Base-by-base conservation (phyloP, 1,140 invertebrate species). In the Mesaphorura yosii region DNA sequence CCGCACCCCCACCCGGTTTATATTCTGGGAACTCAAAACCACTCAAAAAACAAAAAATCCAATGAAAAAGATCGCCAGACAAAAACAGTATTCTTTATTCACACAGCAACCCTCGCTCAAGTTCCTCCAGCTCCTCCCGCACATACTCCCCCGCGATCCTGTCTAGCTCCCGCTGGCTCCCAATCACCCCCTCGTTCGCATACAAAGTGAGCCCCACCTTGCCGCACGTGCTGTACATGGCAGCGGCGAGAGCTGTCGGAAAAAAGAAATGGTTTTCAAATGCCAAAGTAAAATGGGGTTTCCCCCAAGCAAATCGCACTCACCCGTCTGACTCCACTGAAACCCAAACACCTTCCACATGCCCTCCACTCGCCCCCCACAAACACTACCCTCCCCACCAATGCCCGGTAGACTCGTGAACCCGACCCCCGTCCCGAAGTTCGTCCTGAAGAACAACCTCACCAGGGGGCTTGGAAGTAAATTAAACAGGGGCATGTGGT, bases 311-410 rank as follows among this genome's bases (percentile, higher is more conserved):
- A 17, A 23, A 48, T 28, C 19, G n/a, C 14, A 38, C 52, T 44
- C 48, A 62, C 60, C 57, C 23, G 53, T 48, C 37, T 62, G 47
- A 23, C 51, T 57, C 60, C 60, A 62, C 34, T 62, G 60, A 1
- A 62, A 47, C 19, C 60, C 60, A 41, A 62, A 62, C 12, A 62
- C 50, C 41, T 62, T 62, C 41, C 39, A 57, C 51, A 62, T 58
- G 38, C 53, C 50, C 2, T 26, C 12, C 3, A 62, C 57, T 39
- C 53, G 23, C 29, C 53, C 52, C 26, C 39, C 38, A n/a, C 34
- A 41, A 17, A 59, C 19, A 28, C 45, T 22, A 27, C 50, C 53
- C 17, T 58, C 28, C 44, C 54, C 58, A 25, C 48, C 56, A 51
- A 51, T 58, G 5, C 48, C 60, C 7, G 60, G 60, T 5, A 62